Evolutionary conservation across 37 sponge, comb jelly and placozoan species (phyloP), one percentile per base, ranked within the genome.

Genomic region (Bolinopsis microptera): DNA sequence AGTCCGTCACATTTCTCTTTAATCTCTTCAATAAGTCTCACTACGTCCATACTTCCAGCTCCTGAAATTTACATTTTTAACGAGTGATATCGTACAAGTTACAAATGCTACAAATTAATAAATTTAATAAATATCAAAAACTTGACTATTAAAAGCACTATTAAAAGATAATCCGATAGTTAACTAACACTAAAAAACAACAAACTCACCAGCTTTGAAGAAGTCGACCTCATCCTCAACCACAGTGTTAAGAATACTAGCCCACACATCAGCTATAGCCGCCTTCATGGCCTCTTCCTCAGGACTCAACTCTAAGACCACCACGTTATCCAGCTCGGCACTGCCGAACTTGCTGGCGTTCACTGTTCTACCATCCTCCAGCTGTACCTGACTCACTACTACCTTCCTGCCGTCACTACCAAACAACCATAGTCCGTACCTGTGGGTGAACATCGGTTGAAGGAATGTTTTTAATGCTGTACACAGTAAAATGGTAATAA

Each of bases 41-140:
- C 95, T 26, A 97, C 97, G 61, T 97, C 97, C 97, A 97, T 97
- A 21, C 96, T 96, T 16, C 94, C 94, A 24, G 95, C 97, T 36
- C 97, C 80, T 77, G 80, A 77, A 9, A 33, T 61, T 9, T n/a
- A n/a, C n/a, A n/a, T n/a, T n/a, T n/a, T n/a, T n/a, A n/a, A n/a
- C n/a, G n/a, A n/a, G n/a, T n/a, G n/a, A n/a, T n/a, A n/a, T n/a
- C n/a, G n/a, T n/a, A n/a, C n/a, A n/a, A n/a, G n/a, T n/a, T n/a
- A n/a, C n/a, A n/a, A n/a, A n/a, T n/a, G n/a, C n/a, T n/a, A n/a
- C n/a, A n/a, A n/a, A n/a, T n/a, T n/a, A n/a, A n/a, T n/a, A n/a
- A n/a, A n/a, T n/a, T n/a, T n/a, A n/a, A n/a, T n/a, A n/a, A n/a
- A n/a, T n/a, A n/a, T n/a, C n/a, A n/a, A n/a, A n/a, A n/a, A n/a